Evolutionary conservation across 1,140 invertebrate genomes (phyloP).

Genomic region (Coenobita brevimanus): DNA sequence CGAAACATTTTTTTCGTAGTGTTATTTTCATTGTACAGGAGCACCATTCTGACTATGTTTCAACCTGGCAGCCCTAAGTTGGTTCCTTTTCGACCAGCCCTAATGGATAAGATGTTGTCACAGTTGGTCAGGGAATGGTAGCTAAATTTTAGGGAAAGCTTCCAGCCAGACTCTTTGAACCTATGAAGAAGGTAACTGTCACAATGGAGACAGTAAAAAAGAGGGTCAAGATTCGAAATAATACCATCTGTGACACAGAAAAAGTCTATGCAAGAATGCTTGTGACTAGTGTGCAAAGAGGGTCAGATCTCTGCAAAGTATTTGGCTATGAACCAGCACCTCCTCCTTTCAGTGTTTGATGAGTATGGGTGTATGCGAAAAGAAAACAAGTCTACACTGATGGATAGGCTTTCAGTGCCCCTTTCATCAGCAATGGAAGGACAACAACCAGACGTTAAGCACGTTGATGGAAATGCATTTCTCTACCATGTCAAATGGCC

Average conservation of each 20-base stretch:
- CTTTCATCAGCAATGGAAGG: background rate
- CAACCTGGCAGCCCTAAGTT: no score
- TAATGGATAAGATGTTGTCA: background rate
- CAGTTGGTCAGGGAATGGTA: background rate
- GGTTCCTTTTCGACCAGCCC: no score
- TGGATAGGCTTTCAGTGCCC: no score
- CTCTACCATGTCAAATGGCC: slow-evolving; percentile 10
- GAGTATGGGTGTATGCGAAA: slow-evolving; percentile 8
- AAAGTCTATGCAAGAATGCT: slow-evolving; percentile 23
- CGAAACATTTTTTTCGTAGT: no score
- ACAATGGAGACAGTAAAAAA: slow-evolving; percentile 20
- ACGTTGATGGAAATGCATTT: slow-evolving; percentile 28
- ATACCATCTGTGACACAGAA: slow-evolving; percentile 15
- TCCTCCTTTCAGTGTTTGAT: slow-evolving; percentile 15
- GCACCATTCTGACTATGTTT: no score
- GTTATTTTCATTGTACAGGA: no score
- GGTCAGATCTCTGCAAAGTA: background rate
- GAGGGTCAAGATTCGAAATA: slow-evolving; percentile 4
- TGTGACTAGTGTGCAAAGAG: slow-evolving; percentile 8
- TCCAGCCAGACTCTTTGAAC: background rate
- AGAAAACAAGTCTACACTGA: background rate
- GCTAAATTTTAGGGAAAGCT: background rate
- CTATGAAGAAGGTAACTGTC: background rate
- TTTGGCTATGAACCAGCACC: slow-evolving; percentile 4
- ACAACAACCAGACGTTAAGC: background rate